These are phyloP conservation scores for Silvanus unidentatus DNA, from an alignment of 2,888 invertebrate species.

Conservation along the genomic window DNA sequence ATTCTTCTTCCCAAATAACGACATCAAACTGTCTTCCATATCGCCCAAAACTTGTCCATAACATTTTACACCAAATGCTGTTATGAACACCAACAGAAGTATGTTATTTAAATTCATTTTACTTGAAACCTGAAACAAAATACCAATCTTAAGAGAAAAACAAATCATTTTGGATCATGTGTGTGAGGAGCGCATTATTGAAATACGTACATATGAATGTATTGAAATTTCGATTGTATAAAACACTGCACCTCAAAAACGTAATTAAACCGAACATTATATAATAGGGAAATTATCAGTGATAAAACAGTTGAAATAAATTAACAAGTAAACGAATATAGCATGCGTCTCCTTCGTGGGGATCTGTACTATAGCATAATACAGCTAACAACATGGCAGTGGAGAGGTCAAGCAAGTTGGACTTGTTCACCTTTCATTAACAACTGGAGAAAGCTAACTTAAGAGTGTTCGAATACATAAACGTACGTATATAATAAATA, in stretches of 20 bases:
- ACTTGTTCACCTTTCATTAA: conserved; percentile 38
- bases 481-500: too few species aligned
- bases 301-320: too few species aligned
- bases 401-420: conserved; percentile 35
- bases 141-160: too few species aligned
- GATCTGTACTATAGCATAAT: background rate
- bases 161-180: background rate
- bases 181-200: too few species aligned
- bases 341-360: background rate
- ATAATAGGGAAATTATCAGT: too few species aligned
- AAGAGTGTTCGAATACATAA: background rate
- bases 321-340: too few species aligned
- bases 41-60: conserved; percentile 41
- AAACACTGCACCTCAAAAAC: too few species aligned
- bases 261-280: too few species aligned
- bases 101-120: conserved; percentile 23
- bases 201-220: too few species aligned
- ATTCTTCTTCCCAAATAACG: conserved; percentile 55
- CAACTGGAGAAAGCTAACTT: conserved; percentile 37
- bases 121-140: conserved; percentile 21
- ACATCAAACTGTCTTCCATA: conserved; percentile 56
- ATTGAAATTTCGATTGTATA: too few species aligned
- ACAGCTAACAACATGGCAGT: conserved; percentile 23
- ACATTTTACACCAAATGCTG: conserved; percentile 23
- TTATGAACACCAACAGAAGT: conserved; percentile 28